Evolutionary conservation across 2,888 invertebrate genomes (phyloP).

Genomic region (Helleia helle): DNA sequence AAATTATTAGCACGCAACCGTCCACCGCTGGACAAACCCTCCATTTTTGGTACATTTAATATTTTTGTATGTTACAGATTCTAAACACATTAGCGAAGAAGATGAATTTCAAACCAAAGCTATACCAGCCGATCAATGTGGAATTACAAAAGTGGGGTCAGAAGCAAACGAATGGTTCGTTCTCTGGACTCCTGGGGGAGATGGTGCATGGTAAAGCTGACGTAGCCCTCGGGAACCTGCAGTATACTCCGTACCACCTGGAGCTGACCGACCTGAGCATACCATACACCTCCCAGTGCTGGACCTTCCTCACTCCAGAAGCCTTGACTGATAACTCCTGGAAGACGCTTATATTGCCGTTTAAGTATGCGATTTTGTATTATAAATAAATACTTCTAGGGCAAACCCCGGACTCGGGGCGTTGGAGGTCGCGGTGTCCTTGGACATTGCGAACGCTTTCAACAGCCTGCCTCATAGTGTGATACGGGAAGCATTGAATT

Average conservation of each 20-base stretch:
- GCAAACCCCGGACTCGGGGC: no score
- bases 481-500: no score
- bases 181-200: slow-evolving; percentile 83
- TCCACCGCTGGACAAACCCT: no score
- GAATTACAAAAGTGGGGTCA: slow-evolving; percentile 80
- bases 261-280: slow-evolving; percentile 81
- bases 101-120: slow-evolving; percentile 80
- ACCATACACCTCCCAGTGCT: slow-evolving; percentile 87
- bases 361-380: slow-evolving; percentile 76
- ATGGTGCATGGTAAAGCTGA: slow-evolving; percentile 79
- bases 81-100: slow-evolving; percentile 76
- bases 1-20: no score
- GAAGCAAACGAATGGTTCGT: slow-evolving; percentile 76
- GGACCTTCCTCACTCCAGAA: slow-evolving; percentile 89
- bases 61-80: slow-evolving; percentile 76
- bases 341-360: slow-evolving; percentile 87
- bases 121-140: slow-evolving; percentile 78
- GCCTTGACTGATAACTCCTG: slow-evolving; percentile 86
- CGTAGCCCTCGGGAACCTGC: slow-evolving; percentile 84
- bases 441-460: no score
- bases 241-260: slow-evolving; percentile 80
- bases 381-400: no score
- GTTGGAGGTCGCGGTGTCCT: no score
- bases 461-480: no score
- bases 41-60: no score